Base-by-base conservation (phyloP, 2,888 invertebrate genomes). In the Portevinia maculata region DNA sequence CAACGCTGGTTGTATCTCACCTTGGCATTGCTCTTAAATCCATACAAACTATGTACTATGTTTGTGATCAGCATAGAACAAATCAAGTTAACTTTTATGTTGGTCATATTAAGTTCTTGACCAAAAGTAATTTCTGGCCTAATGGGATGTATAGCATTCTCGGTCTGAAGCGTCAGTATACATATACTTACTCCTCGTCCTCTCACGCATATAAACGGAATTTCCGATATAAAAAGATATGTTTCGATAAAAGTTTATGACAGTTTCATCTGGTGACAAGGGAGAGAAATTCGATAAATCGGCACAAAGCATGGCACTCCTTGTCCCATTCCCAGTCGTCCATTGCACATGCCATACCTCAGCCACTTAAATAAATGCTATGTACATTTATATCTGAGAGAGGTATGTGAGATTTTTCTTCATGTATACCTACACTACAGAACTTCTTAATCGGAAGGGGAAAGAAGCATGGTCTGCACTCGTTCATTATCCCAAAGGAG, bases 41-140 rank as follows among this genome's bases (percentile, higher is more conserved):
- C n/a, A n/a, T n/a, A n/a, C n/a, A n/a, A n/a, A n/a, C n/a, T n/a
- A n/a, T n/a, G n/a, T n/a, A n/a, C n/a, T n/a, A n/a, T n/a, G n/a
- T n/a, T n/a, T n/a, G n/a, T n/a, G n/a, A n/a, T n/a, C n/a, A n/a
- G n/a, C n/a, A n/a, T n/a, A n/a, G n/a, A n/a, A n/a, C n/a, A n/a
- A n/a, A n/a, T n/a, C n/a, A n/a, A n/a, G n/a, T n/a, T n/a, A n/a
- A n/a, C n/a, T n/a, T n/a, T n/a, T n/a, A n/a, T n/a, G n/a, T n/a
- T n/a, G n/a, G n/a, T n/a, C n/a, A n/a, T n/a, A n/a, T n/a, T n/a
- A 69, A 79, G 79, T 79, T 67, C 74, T 74, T 81, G 70, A 70
- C 69, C 75, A 70, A 70, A 70, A 70, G 70, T 76, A 70, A 81
- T 81, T 75, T 81, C 64, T 81, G 62, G 52, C 75, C 64, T 48